Conservation (phyloP, 2,113 vertebrate species). For the Solenodon paradoxus region DNA sequence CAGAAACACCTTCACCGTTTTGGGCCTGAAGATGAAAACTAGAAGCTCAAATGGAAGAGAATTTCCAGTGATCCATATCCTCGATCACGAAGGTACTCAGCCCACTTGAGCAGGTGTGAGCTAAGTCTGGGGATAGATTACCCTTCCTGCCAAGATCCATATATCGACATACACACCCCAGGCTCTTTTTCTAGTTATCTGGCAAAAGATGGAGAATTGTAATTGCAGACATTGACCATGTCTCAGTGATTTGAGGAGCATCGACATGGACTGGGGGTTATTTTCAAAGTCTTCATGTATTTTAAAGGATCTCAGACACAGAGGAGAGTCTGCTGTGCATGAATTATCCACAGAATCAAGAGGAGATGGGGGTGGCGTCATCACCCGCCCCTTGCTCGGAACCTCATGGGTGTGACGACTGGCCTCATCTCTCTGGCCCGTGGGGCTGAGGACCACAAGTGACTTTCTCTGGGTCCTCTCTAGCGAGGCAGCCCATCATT, state of each 20-base stretch:
- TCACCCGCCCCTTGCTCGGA: no score
- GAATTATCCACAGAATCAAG: fast-evolving
- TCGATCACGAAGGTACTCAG: neutral
- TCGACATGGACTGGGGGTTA: fast-evolving
- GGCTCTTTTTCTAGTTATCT: neutral
- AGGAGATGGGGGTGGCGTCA: no score
- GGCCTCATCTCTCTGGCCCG: no score
- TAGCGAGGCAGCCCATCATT: neutral
- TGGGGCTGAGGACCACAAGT: no score
- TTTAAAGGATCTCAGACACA: neutral
- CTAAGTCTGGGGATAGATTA: neutral
- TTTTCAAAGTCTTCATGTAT: neutral
- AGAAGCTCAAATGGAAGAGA: neutral
- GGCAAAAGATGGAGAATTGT: neutral
- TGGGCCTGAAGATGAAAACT: neutral
- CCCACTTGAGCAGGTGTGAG: neutral
- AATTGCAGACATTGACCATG: neutral
- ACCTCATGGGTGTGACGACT: no score
- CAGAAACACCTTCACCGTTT: neutral
- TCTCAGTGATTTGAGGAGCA: neutral
- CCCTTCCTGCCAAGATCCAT: neutral
- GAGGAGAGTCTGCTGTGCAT: neutral
- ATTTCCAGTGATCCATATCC: fast-evolving
- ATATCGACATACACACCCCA: fast-evolving
- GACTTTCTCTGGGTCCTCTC: no score